Base-by-base conservation (phyloP, 2,888 invertebrate species). In the Pterostichus madidus region DNA sequence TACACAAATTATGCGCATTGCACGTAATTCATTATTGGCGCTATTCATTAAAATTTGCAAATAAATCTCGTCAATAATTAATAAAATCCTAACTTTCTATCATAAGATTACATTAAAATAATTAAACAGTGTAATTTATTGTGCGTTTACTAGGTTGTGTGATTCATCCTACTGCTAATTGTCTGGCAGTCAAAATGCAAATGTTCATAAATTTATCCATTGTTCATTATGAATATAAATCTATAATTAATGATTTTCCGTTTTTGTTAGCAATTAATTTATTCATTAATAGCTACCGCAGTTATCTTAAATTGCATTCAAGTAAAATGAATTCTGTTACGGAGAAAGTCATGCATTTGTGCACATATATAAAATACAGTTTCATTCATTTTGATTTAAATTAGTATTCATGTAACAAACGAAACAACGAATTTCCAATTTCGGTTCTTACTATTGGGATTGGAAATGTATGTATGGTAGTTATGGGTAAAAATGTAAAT, bases 401-500 rank as follows among this genome's bases (percentile, higher is more conserved):
- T 64, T 64, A 64, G 64, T 64, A 64, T 64, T 64, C 64, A 64
- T 64, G 35, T 13, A 64, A 64, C 64, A 64, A 35, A 35, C 64
- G 64, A 64, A 64, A 64, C 35, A 64, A n/a, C 64, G 64, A 13
- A 64, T 64, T 64, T 64, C 64, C 64, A 64, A 64, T 64, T 64
- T 64, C 64, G 64, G 32, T 64, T 59, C 64, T 64, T 64, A 64
- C 64, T 64, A 64, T n/a, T 31, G 64, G 64, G 35, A 64, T 64
- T 64, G 64, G n/a, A 31, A 59, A 59, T 59, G 31, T 56, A 10
- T 56, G 17, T 59, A 17, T 59, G 59, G n/a, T 59, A 35, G 64
- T 64, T 64, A 64, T 64, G 8, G 59, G 64, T 10, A 64, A 64
- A 64, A 64, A 64, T 64, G 64, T 64, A 64, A 64, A 64, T 64